Evolutionary conservation across 2,113 vertebrate species (phyloP).

Genomic region (Oncorhynchus masou): DNA sequence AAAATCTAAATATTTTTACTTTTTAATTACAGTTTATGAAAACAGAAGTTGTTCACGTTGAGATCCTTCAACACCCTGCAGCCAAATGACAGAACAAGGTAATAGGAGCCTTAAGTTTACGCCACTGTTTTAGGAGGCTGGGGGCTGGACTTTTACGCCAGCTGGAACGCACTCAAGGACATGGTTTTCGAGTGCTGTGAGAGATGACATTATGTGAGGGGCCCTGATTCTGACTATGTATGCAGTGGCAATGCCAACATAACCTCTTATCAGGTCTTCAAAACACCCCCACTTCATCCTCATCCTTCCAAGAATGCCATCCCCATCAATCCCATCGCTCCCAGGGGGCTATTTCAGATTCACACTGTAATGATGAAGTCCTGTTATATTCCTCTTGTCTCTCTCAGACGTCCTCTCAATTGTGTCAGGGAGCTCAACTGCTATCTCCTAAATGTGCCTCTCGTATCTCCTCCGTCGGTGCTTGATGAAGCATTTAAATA

Average conservation of each 20-base stretch:
- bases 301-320: not conserved
- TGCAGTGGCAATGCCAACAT: no score
- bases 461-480: not conserved
- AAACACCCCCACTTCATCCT: not conserved
- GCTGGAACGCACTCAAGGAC: not conserved
- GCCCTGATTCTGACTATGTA: not conserved
- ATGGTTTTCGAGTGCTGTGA: not conserved
- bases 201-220: not conserved
- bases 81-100: not conserved
- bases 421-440: not conserved
- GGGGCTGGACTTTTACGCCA: not conserved
- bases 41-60: not conserved
- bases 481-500: not conserved
- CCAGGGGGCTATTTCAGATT: no score
- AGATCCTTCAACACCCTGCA: not conserved
- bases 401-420: not conserved
- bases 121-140: not conserved
- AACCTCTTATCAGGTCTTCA: not conserved
- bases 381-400: not conserved
- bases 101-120: constrained; percentile 14
- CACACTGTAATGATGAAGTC: not conserved
- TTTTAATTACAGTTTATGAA: not conserved
- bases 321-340: no score
- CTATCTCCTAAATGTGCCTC: not conserved
- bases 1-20: no score